phyloP scores from a whole-genome alignment of 2,888 invertebrate species.

The Eudemis profundana region DNA sequence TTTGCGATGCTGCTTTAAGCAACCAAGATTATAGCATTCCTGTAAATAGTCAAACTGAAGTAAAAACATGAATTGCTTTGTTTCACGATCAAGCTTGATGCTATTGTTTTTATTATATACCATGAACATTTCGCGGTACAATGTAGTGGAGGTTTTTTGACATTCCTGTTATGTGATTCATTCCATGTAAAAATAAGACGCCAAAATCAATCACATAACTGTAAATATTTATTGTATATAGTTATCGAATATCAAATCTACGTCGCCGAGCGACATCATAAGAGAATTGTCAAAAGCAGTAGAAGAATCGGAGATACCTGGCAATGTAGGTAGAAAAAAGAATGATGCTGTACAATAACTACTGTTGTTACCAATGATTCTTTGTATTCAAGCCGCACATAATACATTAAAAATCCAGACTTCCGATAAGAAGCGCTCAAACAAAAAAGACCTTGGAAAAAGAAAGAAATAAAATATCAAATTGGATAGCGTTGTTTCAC shows the following conservation, averaged over 20 bases:
- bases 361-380: conserved; percentile 71
- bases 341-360: conserved; percentile 28
- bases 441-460: neutral
- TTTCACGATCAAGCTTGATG: conserved; percentile 73
- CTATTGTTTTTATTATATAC: conserved; percentile 60
- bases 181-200: conserved; percentile 77
- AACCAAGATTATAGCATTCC: conserved; percentile 50
- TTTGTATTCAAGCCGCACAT: conserved; percentile 55
- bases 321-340: conserved; percentile 60
- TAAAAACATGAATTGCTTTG: conserved; percentile 62
- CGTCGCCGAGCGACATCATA: conserved; percentile 77
- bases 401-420: conserved; percentile 50
- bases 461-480: neutral
- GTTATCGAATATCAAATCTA: conserved; percentile 62
- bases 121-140: conserved; percentile 69
- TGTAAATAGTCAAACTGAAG: conserved; percentile 72
- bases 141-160: conserved; percentile 66
- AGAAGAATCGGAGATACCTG: conserved; percentile 56
- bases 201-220: conserved; percentile 75
- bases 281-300: conserved; percentile 58
- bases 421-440: neutral
- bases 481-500: neutral
- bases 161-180: conserved; percentile 82
- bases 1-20: conserved; percentile 71
- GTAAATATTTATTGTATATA: conserved; percentile 83